Percentiles rank a stretch among this genome's conserved stretches.
phyloP scores from a whole-genome alignment of 2,113 vertebrate species.

The Cephalopholis sonnerati region DNA sequence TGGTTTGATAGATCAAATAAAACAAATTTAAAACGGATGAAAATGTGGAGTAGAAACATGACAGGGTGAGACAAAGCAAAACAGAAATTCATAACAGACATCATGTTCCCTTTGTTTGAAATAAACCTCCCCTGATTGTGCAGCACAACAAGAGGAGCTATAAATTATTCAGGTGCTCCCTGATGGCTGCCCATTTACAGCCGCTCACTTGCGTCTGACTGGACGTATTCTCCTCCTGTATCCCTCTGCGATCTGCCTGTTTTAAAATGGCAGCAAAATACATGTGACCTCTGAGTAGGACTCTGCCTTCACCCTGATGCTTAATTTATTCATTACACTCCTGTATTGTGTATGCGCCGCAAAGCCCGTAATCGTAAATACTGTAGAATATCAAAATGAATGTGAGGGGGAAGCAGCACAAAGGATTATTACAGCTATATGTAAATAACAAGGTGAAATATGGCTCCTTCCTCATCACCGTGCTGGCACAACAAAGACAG shows the following conservation, averaged over 20 bases:
- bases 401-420: conserved; percentile 49
- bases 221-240: conserved; percentile 56
- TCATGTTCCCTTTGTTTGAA: conserved; percentile 72
- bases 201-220: conserved; percentile 65
- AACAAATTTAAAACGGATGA: conserved; percentile 23
- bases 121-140: conserved; percentile 68
- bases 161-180: conserved; percentile 81
- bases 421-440: conserved; percentile 67
- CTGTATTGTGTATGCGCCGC: conserved; percentile 21
- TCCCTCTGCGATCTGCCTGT: conserved; percentile 57
- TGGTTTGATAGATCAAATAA: conserved; percentile 48
- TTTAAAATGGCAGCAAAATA: conserved; percentile 75
- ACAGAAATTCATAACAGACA: conserved; percentile 48
- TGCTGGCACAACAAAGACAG: conserved; percentile 22
- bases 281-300: conserved; percentile 74
- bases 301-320: conserved; percentile 60
- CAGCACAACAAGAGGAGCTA: conserved; percentile 65
- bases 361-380: conserved; percentile 66
- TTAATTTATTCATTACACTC: conserved; percentile 79
- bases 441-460: conserved; percentile 71
- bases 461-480: conserved; percentile 36
- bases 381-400: conserved; percentile 66
- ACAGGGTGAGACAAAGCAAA: conserved; percentile 43
- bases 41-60: conserved; percentile 37
- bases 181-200: conserved; percentile 70